Base-by-base conservation (phyloP, 2,888 invertebrate species). In the Lasius fuliginosus region DNA sequence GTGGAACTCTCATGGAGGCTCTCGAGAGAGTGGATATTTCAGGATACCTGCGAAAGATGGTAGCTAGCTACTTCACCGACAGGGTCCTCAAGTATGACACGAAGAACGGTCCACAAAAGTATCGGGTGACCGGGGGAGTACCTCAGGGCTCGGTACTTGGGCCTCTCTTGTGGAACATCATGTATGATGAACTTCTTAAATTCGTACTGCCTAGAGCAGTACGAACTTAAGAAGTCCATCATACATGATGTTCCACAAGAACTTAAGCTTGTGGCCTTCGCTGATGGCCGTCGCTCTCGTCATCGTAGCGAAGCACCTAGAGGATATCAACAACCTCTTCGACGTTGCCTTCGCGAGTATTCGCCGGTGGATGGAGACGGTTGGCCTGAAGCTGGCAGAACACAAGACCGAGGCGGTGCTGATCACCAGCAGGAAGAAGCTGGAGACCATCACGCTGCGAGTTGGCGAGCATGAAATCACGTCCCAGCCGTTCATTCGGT, bases 401-500 rank as follows among this genome's bases (percentile, higher is more conserved):
- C n/a, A n/a, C n/a, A n/a, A 6, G 56, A 18, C 88, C 0, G 85
- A 85, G 62, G 86, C 74, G 9, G 60, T 89, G 0, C 82, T 84
- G 1, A 46, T 84, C 30, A 87, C 83, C 1, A 79, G 82, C 49
- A 76, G 85, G 64, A 84, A 84, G 36, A 65, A 53, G 12, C 5
- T n/a, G 8, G 84, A 83, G 36, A 84, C 62, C n/a, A 58, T 49
- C 64, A 71, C 46, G 3, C 64, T 83, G 8, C 8, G 8, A 40
- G 40, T 40, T 8, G 40, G 40, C 1, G 40, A 6, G 8, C 1
- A 9, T 9, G 40, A 40, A 9, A 8, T 40, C 40, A 40, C 40
- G 1, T 40, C 40, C 8, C 40, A n/a, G n/a, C n/a, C n/a, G n/a
- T n/a, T n/a, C n/a, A n/a, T n/a, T n/a, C n/a, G n/a, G n/a, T n/a